Evolutionary conservation across 2,888 invertebrate genomes (phyloP).

Genomic region (Lacanobia oleracea): DNA sequence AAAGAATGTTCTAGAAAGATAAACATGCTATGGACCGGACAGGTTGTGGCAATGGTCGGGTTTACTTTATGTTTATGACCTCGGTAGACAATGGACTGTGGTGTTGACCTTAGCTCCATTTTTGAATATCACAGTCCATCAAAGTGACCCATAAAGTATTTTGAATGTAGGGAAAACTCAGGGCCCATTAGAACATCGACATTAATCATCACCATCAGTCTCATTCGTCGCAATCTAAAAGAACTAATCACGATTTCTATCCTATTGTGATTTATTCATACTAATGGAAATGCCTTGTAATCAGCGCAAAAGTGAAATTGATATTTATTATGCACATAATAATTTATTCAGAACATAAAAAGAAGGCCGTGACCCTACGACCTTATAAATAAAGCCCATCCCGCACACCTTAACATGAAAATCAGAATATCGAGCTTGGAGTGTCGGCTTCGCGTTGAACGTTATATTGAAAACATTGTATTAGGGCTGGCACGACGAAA

Average conservation of each 20-base stretch:
- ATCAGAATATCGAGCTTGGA: conserved; percentile 27
- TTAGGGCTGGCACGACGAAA: conserved; percentile 61
- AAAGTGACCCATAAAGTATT: conserved; percentile 12
- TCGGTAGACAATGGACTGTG: conserved; percentile 21
- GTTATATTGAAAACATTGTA: conserved; percentile 55
- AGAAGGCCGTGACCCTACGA: conserved; percentile 46
- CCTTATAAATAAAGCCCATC: conserved; percentile 39
- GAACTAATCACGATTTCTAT: neutral
- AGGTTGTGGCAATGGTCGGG: conserved; percentile 10
- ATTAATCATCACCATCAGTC: neutral
- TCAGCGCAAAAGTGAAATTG: conserved; percentile 40
- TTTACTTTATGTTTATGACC: conserved; percentile 28
- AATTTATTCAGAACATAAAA: conserved; percentile 41
- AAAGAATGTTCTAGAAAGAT: conserved; percentile 61
- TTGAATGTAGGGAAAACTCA: neutral
- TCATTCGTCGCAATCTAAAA: neutral
- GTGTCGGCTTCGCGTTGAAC: conserved; percentile 28
- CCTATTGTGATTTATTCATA: conserved; percentile 27
- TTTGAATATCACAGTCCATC: neutral
- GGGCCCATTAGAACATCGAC: neutral
- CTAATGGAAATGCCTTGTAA: conserved; percentile 19
- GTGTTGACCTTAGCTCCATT: neutral
- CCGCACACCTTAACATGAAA: conserved; percentile 35
- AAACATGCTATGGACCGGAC: conserved; percentile 15
- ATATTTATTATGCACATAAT: conserved; percentile 41